Conservation (phyloP, 2,113 vertebrate species). For the Pedetes capensis region DNA sequence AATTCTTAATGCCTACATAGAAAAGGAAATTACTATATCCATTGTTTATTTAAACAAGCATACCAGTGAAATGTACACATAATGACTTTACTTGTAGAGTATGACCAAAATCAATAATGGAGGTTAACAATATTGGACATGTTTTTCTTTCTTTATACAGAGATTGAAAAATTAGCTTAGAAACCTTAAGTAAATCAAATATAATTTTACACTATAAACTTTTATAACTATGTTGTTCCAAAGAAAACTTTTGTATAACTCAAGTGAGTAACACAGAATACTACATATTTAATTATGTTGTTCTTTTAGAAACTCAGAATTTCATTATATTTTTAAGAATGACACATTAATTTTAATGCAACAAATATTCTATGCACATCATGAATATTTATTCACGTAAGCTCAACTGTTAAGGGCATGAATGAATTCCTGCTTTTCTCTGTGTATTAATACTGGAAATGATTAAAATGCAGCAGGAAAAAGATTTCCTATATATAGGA, state of each 20-base stretch:
- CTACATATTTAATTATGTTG: not conserved
- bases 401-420: not conserved
- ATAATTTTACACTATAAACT: not conserved
- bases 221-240: not conserved
- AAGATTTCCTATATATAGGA: not conserved
- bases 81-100: not conserved
- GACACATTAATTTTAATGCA: not conserved
- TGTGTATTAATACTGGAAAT: not conserved
- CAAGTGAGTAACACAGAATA: conserved; percentile 1
- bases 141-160: not conserved
- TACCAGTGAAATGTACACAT: not conserved
- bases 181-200: not conserved
- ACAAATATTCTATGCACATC: not conserved
- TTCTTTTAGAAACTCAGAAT: not conserved
- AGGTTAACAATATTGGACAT: not conserved
- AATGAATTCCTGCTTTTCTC: conserved; percentile 45
- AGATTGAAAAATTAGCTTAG: not conserved
- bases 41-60: not conserved
- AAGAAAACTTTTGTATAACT: not conserved
- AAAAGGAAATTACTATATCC: not conserved
- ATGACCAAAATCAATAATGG: not conserved
- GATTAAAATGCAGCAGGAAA: conserved; percentile 28
- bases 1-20: not conserved
- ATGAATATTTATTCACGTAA: conserved; percentile 44
- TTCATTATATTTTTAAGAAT: conserved; percentile 13